phyloP scores from a whole-genome alignment of 2,888 invertebrate species.

The Hirtodrosophila alboralis region DNA sequence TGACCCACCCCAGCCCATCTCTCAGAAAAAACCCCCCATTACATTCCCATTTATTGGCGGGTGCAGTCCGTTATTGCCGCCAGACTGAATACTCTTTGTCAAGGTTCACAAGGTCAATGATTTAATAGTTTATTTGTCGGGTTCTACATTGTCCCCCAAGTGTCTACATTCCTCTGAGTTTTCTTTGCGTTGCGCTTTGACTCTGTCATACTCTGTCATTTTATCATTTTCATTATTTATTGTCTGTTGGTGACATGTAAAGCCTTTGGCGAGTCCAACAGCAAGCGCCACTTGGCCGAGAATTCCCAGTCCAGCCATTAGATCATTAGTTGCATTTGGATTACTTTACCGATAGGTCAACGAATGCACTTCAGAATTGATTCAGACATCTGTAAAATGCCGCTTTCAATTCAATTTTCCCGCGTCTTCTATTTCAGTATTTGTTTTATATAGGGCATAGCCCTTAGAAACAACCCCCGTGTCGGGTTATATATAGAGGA shows the following conservation, averaged over 20 bases:
- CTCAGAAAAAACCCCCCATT: conserved; percentile 1
- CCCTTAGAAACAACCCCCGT: conserved; percentile 14
- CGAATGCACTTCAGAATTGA: conserved; percentile 25
- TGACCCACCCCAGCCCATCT: neutral
- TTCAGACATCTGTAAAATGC: neutral
- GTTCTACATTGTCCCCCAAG: conserved; percentile 30
- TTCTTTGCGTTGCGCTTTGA: conserved; percentile 44
- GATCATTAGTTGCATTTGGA: conserved; percentile 23
- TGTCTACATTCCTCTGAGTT: conserved; percentile 29
- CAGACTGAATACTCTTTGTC: conserved; percentile 41
- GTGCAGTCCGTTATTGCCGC: conserved; percentile 24
- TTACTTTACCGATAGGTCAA: conserved; percentile 15
- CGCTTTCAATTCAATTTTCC: neutral
- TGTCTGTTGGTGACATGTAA: conserved; percentile 57
- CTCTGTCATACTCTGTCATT: conserved; percentile 23
- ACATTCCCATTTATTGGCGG: conserved; percentile 25
- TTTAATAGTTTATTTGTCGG: conserved; percentile 66
- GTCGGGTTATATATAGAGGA: neutral
- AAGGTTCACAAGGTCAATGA: conserved; percentile 79
- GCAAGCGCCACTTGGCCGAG: conserved; percentile 47
- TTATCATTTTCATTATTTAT: conserved; percentile 36
- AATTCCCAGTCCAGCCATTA: conserved; percentile 29
- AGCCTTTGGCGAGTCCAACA: conserved; percentile 50
- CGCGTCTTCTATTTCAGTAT: too few relatives aligned
- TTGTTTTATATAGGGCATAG: neutral